These are phyloP conservation scores for Zhuqinia jingwanae DNA, from an alignment of 2,888 invertebrate species.

Conservation along the genomic window DNA sequence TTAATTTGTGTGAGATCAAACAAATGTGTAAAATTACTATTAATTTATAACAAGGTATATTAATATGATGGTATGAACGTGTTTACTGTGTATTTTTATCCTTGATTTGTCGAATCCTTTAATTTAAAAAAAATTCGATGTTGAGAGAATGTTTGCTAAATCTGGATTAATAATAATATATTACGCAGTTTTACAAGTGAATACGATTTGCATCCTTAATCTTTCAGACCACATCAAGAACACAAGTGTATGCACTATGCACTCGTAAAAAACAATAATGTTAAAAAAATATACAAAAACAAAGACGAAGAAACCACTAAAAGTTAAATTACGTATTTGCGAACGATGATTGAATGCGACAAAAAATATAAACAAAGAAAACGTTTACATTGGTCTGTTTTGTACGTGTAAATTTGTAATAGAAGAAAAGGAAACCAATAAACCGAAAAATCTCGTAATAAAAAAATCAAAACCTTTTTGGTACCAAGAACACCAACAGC, in stretches of 20 bases:
- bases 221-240: constrained; percentile 25
- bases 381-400: constrained; percentile 70
- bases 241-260: background rate
- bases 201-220: too few species aligned
- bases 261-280: background rate
- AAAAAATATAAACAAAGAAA: constrained; percentile 35
- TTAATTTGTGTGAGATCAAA: too few species aligned
- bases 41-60: too few species aligned
- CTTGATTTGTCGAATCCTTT: too few species aligned
- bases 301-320: background rate
- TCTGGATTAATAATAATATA: too few species aligned
- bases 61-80: too few species aligned
- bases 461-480: constrained; percentile 38
- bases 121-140: too few species aligned
- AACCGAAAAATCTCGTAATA: constrained; percentile 46
- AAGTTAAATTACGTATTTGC: constrained; percentile 6
- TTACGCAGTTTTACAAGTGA: too few species aligned
- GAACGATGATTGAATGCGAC: constrained; percentile 28
- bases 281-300: background rate
- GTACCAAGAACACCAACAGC: too few species aligned
- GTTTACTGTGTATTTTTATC: too few species aligned
- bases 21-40: too few species aligned
- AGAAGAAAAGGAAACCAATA: constrained; percentile 54
- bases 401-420: constrained; percentile 74
- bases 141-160: too few species aligned